Evolutionary conservation across 2,113 vertebrate species (phyloP).

Genomic region (Tragelaphus imberbis): DNA sequence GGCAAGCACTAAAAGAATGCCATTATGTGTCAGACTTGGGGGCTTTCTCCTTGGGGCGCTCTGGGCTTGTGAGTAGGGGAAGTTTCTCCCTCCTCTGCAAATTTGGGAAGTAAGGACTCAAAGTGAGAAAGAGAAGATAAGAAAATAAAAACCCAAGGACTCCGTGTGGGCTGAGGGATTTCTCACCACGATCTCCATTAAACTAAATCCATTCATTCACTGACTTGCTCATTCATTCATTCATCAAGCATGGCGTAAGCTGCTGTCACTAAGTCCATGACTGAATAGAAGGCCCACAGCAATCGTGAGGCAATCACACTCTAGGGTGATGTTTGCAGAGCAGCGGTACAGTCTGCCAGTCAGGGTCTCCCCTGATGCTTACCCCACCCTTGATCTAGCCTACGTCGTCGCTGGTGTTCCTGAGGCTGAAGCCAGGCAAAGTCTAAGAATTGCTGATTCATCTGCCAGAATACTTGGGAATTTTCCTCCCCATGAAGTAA

Average conservation of each 20-base stretch:
- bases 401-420: not conserved
- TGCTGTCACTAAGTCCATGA: not conserved
- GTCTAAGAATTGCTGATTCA: not conserved
- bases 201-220: not conserved
- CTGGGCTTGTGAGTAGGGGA: not conserved
- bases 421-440: not conserved
- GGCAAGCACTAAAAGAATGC: not conserved
- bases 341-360: accelerated
- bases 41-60: not conserved
- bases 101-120: not conserved
- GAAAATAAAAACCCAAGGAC: not conserved
- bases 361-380: not conserved
- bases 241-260: not conserved
- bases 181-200: not conserved
- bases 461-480: not conserved
- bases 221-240: not conserved
- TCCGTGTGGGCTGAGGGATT: not conserved
- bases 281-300: not conserved
- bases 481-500: not conserved
- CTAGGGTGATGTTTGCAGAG: accelerated
- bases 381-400: not conserved
- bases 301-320: not conserved
- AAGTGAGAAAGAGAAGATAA: not conserved
- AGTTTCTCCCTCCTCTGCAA: not conserved
- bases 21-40: not conserved